Base-by-base conservation (phyloP, 2,888 invertebrate species). In the Drosophila mimica region DNA sequence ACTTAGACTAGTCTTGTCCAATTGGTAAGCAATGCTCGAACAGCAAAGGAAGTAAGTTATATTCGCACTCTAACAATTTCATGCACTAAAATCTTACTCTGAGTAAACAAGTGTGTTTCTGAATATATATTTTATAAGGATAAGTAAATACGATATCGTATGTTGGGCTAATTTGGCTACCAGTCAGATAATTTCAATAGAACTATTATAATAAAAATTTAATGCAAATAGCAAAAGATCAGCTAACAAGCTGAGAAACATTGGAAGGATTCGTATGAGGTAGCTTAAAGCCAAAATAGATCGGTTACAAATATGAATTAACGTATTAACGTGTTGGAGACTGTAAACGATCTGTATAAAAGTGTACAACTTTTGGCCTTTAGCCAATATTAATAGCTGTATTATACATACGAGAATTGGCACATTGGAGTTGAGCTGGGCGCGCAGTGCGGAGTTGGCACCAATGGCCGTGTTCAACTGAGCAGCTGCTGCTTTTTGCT, bases 401-500 rank as follows among this genome's bases (percentile, higher is more conserved):
- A 13, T 28, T 46, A 34, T 57, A 75, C 94, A 94, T 92, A 96
- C 96, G 94, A 96, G 93, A 86, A 96, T 96, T 61, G 96, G 96
- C 89, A 96, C 94, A 92, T 88, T 92, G 34, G 93, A 91, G 70
- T 91, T 92, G 46, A 93, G 82, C 78, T 93, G 93, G 49, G 91
- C 91, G 66, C 93, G 89, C 63, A 93, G 78, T 43, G 92, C 91
- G 13, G 92, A 91, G 68, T 94, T 94, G 74, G 94, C 71, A 36
- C 81, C 75, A 91, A 94, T 93, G 73, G 94, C 93, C 52, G 93
- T 73, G 46, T 83, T 82, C 58, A 90, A 54, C 71, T 88, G 79
- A 20, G 70, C 57, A 34, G 51, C 25, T 46, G 69, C 52, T 11
- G 61, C 28, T 59, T 73, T 75, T 57, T 71, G 92, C 59, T 91